A percentile compares a stretch with the other conserved stretches of the same genome.
Evolutionary conservation across 2,888 invertebrate genomes (phyloP).

Genomic region (Acanthosepion esculentum): DNA sequence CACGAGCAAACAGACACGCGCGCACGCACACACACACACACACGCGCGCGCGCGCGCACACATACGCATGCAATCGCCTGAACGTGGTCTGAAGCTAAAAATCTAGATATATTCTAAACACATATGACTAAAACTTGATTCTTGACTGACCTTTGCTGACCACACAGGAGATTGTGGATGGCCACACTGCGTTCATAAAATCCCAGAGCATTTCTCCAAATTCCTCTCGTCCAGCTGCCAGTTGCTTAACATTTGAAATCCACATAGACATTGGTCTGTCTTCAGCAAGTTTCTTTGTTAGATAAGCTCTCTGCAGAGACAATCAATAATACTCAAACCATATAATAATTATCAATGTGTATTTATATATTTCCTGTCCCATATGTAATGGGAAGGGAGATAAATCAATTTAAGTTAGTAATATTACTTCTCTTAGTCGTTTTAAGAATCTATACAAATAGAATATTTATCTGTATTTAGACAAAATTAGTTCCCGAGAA

Average conservation of each 20-base stretch:
- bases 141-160: slow-evolving; percentile 58
- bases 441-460: too few species aligned
- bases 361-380: too few species aligned
- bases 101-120: too few species aligned
- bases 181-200: slow-evolving; percentile 64
- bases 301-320: slow-evolving; percentile 60
- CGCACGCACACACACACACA: too few species aligned
- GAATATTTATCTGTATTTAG: too few species aligned
- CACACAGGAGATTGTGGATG: slow-evolving; percentile 61
- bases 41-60: too few species aligned
- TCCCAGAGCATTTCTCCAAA: slow-evolving; percentile 63
- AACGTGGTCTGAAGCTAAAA: neutral
- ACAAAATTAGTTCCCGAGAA: too few species aligned
- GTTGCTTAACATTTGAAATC: slow-evolving; percentile 60
- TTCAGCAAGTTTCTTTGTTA: slow-evolving; percentile 61
- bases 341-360: too few species aligned
- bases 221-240: slow-evolving; percentile 55
- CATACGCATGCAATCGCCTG: neutral
- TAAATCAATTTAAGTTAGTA: too few species aligned
- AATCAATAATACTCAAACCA: neutral
- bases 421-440: too few species aligned
- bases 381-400: too few species aligned
- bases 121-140: neutral
- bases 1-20: neutral
- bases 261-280: slow-evolving; percentile 66